Percentiles rank a stretch among this genome's conserved stretches.
These are phyloP conservation scores for Saccostrea cuccullata DNA, from an alignment of 1,140 invertebrate species.

Conservation along the genomic window DNA sequence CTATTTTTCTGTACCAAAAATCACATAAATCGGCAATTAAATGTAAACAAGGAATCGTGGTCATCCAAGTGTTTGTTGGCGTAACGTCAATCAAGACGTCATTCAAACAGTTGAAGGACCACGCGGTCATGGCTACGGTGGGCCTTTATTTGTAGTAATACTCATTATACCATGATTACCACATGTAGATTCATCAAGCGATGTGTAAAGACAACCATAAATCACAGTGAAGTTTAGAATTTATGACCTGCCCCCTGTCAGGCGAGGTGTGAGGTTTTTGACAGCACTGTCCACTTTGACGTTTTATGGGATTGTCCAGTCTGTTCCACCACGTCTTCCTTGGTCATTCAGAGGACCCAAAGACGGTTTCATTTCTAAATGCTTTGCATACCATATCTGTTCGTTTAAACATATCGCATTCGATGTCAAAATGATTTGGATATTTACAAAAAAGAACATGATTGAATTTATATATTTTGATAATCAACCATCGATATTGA, in stretches of 20 bases:
- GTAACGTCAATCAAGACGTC: slow-evolving; percentile 32
- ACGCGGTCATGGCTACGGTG: slow-evolving; percentile 25
- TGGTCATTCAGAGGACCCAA: neutral
- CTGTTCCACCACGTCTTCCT: neutral
- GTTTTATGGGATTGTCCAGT: slow-evolving; percentile 4
- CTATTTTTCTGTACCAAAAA: slow-evolving; percentile 16
- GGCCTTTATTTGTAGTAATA: slow-evolving; percentile 18
- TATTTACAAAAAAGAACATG: no score
- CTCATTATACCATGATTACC: slow-evolving; percentile 29
- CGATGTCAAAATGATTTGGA: no score
- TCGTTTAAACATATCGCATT: no score
- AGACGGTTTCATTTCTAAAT: neutral
- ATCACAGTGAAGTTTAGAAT: slow-evolving; percentile 34
- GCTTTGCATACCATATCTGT: neutral
- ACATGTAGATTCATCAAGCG: slow-evolving; percentile 35
- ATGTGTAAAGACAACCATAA: slow-evolving; percentile 30
- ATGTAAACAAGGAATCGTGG: slow-evolving; percentile 32
- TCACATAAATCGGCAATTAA: slow-evolving; percentile 25
- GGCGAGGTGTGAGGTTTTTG: slow-evolving; percentile 27
- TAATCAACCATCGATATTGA: no score
- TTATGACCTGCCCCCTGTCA: slow-evolving; percentile 24
- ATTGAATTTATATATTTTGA: no score
- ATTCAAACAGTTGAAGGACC: slow-evolving; percentile 35
- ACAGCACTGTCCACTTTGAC: neutral
- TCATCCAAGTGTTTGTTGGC: slow-evolving; percentile 25